These are phyloP conservation scores for Sphaerophoria rueppellii DNA, from an alignment of 2,888 invertebrate species.

Conservation along the genomic window DNA sequence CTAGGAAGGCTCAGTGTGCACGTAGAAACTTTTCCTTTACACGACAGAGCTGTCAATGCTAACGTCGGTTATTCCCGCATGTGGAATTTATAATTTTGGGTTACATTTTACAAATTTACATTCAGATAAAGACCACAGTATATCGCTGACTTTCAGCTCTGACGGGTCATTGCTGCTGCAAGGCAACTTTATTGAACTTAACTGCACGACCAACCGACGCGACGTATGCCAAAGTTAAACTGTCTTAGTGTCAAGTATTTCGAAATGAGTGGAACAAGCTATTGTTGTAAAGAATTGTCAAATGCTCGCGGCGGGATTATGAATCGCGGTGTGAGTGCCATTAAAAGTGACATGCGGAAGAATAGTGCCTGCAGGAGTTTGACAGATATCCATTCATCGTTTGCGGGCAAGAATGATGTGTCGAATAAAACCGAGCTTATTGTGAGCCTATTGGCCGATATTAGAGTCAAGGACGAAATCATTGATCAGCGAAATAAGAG, in stretches of 20 bases:
- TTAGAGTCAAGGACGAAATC: conserved; percentile 76
- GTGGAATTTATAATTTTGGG: conserved; percentile 62
- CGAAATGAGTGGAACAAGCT: conserved; percentile 61
- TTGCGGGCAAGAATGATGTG: conserved; percentile 12
- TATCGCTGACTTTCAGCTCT: conserved; percentile 42
- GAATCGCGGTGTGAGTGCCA: conserved; percentile 51
- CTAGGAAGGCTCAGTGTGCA: conserved; percentile 55
- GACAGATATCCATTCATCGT: conserved; percentile 47
- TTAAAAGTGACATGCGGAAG: conserved; percentile 59
- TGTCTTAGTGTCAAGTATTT: conserved; percentile 60
- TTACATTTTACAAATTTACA: conserved; percentile 15
- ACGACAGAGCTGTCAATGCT: conserved; percentile 65
- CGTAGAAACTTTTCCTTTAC: conserved; percentile 63
- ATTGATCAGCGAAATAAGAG: conserved; percentile 77
- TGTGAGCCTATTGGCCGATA: conserved; percentile 74
- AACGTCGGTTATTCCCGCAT: conserved; percentile 57
- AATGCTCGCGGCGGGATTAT: conserved; percentile 34
- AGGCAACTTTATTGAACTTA: conserved; percentile 19
- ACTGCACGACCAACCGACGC: too few relatives aligned
- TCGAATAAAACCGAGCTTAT: conserved; percentile 68
- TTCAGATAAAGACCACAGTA: conserved; percentile 49
- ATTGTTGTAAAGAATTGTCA: conserved; percentile 40
- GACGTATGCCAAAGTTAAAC: conserved; percentile 41
- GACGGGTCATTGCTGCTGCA: conserved; percentile 56
- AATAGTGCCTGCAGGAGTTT: conserved; percentile 60